These are phyloP conservation scores for Phoxinus dragarum DNA, from an alignment of 2,797 vertebrate species.

Conservation along the genomic window DNA sequence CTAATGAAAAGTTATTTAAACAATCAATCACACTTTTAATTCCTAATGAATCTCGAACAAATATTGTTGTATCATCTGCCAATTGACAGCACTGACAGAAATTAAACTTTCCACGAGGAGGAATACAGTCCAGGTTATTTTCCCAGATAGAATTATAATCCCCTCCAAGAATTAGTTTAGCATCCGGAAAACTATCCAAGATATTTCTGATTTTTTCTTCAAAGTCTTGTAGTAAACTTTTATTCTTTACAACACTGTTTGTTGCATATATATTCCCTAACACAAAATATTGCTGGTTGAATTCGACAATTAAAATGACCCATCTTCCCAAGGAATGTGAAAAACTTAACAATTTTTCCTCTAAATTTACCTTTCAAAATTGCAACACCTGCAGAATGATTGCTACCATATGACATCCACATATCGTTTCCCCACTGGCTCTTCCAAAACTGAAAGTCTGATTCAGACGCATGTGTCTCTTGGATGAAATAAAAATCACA, in stretches of 20 bases:
- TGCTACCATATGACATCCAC: too few species aligned
- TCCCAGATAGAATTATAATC: too few species aligned
- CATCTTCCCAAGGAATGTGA: too few species aligned
- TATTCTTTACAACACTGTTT: background rate
- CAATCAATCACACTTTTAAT: background rate
- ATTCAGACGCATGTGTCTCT: background rate
- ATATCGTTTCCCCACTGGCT: background rate
- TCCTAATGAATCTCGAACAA: background rate
- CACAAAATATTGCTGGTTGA: background rate
- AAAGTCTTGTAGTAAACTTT: background rate
- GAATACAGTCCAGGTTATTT: too few species aligned
- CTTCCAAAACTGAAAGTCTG: background rate
- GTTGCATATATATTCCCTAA: constrained; percentile 3
- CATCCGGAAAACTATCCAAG: too few species aligned
- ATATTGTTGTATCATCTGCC: background rate
- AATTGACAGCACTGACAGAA: background rate
- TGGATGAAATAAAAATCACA: too few species aligned
- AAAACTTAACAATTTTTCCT: too few species aligned
- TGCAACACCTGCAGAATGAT: too few species aligned
- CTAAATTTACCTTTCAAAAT: too few species aligned
- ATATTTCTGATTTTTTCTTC: background rate
- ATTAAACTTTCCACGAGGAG: too few species aligned
- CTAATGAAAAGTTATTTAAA: background rate
- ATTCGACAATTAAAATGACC: background rate
- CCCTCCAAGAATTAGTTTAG: too few species aligned